These are phyloP conservation scores for Cephalopterus ornatus DNA, from an alignment of 2,113 vertebrate genomes.

Conservation along the genomic window DNA sequence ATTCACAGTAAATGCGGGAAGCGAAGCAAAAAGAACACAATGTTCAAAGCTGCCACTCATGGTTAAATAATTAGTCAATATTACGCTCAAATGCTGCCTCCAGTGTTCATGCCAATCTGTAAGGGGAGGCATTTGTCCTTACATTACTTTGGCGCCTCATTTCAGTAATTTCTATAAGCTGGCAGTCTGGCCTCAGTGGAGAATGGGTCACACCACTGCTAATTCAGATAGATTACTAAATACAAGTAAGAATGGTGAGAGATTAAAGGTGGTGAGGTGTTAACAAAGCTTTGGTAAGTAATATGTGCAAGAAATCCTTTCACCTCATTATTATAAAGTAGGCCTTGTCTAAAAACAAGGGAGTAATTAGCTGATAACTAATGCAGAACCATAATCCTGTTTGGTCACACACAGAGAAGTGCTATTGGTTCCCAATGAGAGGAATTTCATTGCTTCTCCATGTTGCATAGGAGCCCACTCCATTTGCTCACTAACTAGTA, in stretches of 20 bases:
- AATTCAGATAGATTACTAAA: conserved; percentile 41
- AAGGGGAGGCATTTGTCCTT: conserved; percentile 35
- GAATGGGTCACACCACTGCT: conserved; percentile 24
- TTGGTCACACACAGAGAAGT: background rate
- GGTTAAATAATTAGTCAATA: conserved; percentile 74
- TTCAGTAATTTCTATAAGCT: conserved; percentile 55
- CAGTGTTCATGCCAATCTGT: conserved; percentile 49
- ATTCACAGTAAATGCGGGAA: conserved; percentile 70
- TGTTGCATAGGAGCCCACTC: background rate
- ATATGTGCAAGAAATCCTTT: conserved; percentile 12
- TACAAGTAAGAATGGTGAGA: conserved; percentile 6
- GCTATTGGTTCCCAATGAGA: background rate
- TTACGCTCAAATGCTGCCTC: conserved; percentile 55
- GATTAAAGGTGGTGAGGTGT: conserved; percentile 26
- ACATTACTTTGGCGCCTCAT: conserved; percentile 10
- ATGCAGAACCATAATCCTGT: background rate
- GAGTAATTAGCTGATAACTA: conserved; percentile 31
- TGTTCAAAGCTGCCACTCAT: conserved; percentile 73
- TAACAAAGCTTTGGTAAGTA: conserved; percentile 18
- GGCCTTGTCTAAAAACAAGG: background rate
- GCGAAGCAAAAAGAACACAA: conserved; percentile 71
- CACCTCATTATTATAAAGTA: conserved; percentile 12
- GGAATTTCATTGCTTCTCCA: background rate
- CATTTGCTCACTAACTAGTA: background rate
- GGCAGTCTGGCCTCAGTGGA: conserved; percentile 32